phyloP scores from a whole-genome alignment of 2,888 invertebrate species.

The Bursaphelenchus okinawaensis region DNA sequence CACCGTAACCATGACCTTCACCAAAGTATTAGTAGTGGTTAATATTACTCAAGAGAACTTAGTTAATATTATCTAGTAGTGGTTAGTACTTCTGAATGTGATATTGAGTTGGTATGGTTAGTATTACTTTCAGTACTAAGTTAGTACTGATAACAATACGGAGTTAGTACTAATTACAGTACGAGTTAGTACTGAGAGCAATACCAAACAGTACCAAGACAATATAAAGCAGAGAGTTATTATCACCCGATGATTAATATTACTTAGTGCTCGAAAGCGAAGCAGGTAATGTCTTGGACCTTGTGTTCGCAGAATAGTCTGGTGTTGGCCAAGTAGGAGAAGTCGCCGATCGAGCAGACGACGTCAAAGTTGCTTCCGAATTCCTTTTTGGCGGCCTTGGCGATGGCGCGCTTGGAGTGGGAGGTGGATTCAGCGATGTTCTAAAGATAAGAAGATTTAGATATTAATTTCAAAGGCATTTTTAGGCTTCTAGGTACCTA shows the following conservation, averaged over 20 bases:
- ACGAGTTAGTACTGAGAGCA: no score
- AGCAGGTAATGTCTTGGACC: constrained; percentile 35
- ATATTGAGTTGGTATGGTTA: no score
- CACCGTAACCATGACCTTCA: background rate
- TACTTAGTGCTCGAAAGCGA: constrained; percentile 35
- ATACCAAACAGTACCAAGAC: no score
- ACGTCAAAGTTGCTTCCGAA: constrained; percentile 34
- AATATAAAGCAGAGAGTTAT: no score
- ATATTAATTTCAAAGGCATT: background rate
- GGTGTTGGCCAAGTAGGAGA: constrained; percentile 73
- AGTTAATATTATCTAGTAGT: no score
- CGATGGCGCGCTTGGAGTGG: constrained; percentile 29
- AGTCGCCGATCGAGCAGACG: constrained; percentile 64
- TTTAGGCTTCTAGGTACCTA: no score
- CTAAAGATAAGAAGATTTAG: constrained; percentile 4
- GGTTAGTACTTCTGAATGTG: no score
- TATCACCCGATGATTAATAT: no score
- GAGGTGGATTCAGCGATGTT: constrained; percentile 29
- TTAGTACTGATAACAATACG: no score
- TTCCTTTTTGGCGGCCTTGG: constrained; percentile 28
- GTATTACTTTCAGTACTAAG: no score
- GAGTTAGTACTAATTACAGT: no score
- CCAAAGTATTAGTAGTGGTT: background rate
- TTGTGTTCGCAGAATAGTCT: constrained; percentile 31
- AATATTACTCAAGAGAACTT: no score